phyloP scores from a whole-genome alignment of 2,113 vertebrate species.

The Hystrix cristata region DNA sequence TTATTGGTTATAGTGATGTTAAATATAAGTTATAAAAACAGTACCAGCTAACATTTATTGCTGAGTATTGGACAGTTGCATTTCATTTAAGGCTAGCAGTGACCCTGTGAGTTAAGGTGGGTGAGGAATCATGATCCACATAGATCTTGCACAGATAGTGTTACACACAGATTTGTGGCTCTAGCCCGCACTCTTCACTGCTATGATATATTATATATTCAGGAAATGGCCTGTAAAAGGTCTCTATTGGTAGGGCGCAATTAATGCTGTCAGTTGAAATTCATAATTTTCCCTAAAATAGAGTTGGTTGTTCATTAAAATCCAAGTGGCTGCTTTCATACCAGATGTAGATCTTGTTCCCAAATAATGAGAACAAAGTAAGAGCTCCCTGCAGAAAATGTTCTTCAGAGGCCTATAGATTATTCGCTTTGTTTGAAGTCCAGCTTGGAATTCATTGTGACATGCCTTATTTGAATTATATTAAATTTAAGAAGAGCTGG shows the following conservation, averaged over 20 bases:
- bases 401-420: slow-evolving; percentile 24
- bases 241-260: not conserved
- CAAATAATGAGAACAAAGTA: slow-evolving; percentile 61
- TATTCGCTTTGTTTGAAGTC: slow-evolving; percentile 56
- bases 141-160: not conserved
- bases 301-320: slow-evolving; percentile 59
- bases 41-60: not conserved
- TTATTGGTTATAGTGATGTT: slow-evolving; percentile 35
- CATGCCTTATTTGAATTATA: slow-evolving; percentile 33
- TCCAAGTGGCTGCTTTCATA: slow-evolving; percentile 34
- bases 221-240: not conserved
- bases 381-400: slow-evolving; percentile 59
- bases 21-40: slow-evolving; percentile 24
- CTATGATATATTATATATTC: not conserved
- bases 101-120: not conserved
- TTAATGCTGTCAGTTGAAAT: slow-evolving; percentile 55
- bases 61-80: not conserved
- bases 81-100: not conserved
- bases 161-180: not conserved
- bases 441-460: slow-evolving; percentile 14
- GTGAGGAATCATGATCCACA: not conserved
- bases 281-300: not conserved
- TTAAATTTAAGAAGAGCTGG: slow-evolving; percentile 63
- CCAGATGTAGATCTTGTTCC: slow-evolving; percentile 41
- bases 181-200: not conserved